Evolutionary conservation across 2,113 vertebrate species (phyloP), one percentile per base, ranked within the genome.

Genomic region (Mohoua ochrocephala): DNA sequence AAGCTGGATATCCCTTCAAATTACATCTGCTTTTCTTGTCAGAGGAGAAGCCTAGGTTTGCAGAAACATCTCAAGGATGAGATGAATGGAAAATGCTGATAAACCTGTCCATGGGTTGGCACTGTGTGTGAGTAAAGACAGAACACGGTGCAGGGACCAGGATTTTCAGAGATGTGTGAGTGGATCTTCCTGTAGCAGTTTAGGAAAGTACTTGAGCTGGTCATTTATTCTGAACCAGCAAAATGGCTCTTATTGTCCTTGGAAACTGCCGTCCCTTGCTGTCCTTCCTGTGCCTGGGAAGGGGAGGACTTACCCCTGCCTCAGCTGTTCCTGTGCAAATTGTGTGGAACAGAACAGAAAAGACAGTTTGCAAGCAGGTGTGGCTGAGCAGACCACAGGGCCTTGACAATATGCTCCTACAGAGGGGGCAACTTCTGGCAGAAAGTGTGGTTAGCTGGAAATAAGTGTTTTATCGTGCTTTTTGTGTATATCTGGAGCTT

Each of bases 91-190:
- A 78, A 70, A 31, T 30, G 27, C 27, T 8, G 21, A 35, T 42
- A 31, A 88, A 60, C 15, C 19, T 57, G 18, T 69, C 11, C 3
- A 2, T 49, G 20, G 11, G 2, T 31, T 69, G 31, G 9, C 9
- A 35, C 10, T 15, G 10, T 53, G 28, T 44, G 16, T 27, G 35
- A 45, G 7, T 35, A 45, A 78, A 54, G 39, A 35, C 12, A 56
- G 56, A 74, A 86, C 2, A 3, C 3, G 7, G 5, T 68, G 44
- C 0, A 0, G 45, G 44, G 27, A 22, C 39, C 7, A 35, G 37
- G 21, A n/a, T 84, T 89, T 86, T 81, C 30, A 50, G 59, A 49
- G 30, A 28, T 5, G 5, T 9, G 6, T 70, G 12, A 17, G 7
- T 60, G 49, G 8, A 15, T 56, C 23, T 59, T 59, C 39, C 30